Conservation (phyloP, 2,113 vertebrate species). For the Anguilla rostrata region DNA sequence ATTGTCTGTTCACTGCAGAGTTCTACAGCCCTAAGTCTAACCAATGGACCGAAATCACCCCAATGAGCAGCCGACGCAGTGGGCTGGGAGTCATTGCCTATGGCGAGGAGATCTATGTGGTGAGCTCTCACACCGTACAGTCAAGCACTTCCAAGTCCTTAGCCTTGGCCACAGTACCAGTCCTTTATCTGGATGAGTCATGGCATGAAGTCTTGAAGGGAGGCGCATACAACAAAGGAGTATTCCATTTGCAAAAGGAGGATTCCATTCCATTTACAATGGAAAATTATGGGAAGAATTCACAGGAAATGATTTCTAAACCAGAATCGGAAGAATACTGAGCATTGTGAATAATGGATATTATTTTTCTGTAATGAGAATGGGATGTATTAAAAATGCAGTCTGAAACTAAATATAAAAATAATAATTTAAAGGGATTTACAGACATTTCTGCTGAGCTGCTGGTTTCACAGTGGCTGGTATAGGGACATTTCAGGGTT, state of each 20-base stretch:
- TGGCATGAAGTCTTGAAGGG: neutral
- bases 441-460: too few relatives aligned
- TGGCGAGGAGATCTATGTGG: conserved; percentile 69
- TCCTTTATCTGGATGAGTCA: neutral
- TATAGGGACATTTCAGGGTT: too few relatives aligned
- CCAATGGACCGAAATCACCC: conserved; percentile 75
- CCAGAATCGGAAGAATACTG: neutral
- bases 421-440: too few relatives aligned
- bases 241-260: neutral
- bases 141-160: neutral
- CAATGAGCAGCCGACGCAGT: conserved; percentile 77
- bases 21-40: conserved; percentile 64
- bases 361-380: neutral
- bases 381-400: neutral
- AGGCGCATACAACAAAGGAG: neutral
- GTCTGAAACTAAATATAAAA: neutral
- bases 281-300: neutral
- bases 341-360: neutral
- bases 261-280: neutral
- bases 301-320: neutral
- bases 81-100: conserved; percentile 76
- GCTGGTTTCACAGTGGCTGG: too few relatives aligned
- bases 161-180: neutral
- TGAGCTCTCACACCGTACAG: conserved; percentile 51
- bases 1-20: conserved; percentile 76